Conservation (phyloP, 2,888 invertebrate species). For the Athripsodes cinereus region DNA sequence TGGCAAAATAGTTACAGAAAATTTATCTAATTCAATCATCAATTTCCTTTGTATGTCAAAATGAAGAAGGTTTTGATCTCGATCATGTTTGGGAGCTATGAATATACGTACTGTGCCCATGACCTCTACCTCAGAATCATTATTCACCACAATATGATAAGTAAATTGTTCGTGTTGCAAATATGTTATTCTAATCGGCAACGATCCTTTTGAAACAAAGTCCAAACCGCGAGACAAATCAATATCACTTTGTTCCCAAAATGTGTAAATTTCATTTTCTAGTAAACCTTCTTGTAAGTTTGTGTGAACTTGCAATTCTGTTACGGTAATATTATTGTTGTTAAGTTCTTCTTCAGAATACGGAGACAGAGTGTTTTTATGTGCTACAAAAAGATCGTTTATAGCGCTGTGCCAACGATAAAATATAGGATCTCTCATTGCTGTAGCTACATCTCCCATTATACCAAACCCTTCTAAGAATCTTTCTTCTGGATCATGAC, state of each 20-base stretch:
- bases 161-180: slow-evolving; percentile 31
- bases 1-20: slow-evolving; percentile 41
- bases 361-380: slow-evolving; percentile 32
- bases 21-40: slow-evolving; percentile 35
- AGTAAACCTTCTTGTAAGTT: slow-evolving; percentile 26
- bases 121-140: slow-evolving; percentile 12
- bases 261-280: slow-evolving; percentile 28
- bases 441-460: slow-evolving; percentile 35
- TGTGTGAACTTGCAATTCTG: slow-evolving; percentile 38
- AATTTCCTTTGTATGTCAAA: slow-evolving; percentile 32
- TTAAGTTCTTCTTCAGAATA: slow-evolving; percentile 31
- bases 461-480: slow-evolving; percentile 45
- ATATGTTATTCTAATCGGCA: slow-evolving; percentile 31
- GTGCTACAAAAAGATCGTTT: slow-evolving; percentile 34
- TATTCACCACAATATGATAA: slow-evolving; percentile 29
- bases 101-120: slow-evolving; percentile 34
- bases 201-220: slow-evolving; percentile 30
- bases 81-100: slow-evolving; percentile 34
- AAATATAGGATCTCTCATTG: slow-evolving; percentile 37
- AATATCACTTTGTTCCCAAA: slow-evolving; percentile 34
- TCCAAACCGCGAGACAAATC: slow-evolving; percentile 36
- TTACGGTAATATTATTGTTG: slow-evolving; percentile 20
- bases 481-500: slow-evolving; percentile 75
- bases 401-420: slow-evolving; percentile 37
- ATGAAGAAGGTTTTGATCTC: slow-evolving; percentile 23